Evolutionary conservation across 2,113 vertebrate species (phyloP), one percentile per base, ranked within the genome.

Genomic region (Megaleporinus macrocephalus): DNA sequence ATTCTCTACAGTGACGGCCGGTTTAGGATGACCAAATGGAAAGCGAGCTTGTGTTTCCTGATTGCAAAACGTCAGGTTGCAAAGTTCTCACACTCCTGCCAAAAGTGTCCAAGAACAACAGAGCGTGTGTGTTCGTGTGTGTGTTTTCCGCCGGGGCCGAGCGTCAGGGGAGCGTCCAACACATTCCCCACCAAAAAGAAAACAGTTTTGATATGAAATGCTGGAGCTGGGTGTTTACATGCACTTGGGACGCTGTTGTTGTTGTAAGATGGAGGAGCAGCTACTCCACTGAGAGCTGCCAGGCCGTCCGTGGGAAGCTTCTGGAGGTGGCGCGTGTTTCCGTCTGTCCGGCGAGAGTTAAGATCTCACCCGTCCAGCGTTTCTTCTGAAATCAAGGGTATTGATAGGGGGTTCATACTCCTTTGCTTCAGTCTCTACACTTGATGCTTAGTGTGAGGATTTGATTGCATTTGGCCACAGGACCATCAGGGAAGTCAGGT

Each of bases 1-100:
- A 61, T 47, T 76, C 47, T 76, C 74, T 13, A 2, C n/a, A 49
- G 20, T 63, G 66, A 77, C 30, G 13, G 68, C 47, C 68, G 61
- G 59, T 79, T 73, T 73, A 44, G 29, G 76, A 80, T 78, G 79
- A 83, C 77, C 55, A 55, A 79, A 84, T 86, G 63, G 82, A 83
- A 78, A 73, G 73, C 18, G 18, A 69, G 73, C 44, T 33, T 27
- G 41, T 84, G 66, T 82, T 72, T 72, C 69, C 65, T 73, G 63
- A 80, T 83, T 85, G 80, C 80, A 85, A 83, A 69, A 82, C 47
- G 49, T 66, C 84, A 70, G 80, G 74, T 74, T 78, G 65, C 69
- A 62, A 44, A 74, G 86, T 84, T 80, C 83, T 80, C 36, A 72
- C 85, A 33, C 26, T 36, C n/a, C 26, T 61, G 71, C 79, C 79